Base-by-base conservation (phyloP, 2,113 vertebrate species). In the Nematolebias whitei region DNA sequence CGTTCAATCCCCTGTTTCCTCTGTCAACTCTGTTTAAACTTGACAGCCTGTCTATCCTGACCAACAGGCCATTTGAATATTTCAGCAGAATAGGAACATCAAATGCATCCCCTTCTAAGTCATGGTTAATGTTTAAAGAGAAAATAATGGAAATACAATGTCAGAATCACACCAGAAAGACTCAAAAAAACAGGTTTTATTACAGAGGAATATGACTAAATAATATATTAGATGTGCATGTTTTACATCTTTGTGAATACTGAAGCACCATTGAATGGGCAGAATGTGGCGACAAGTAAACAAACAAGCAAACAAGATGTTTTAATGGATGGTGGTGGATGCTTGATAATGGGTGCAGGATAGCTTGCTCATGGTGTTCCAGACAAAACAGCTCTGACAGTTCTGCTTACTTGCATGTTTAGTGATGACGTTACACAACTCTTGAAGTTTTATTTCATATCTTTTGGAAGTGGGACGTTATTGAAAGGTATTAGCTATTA, bases 41-140 rank as follows among this genome's bases (percentile, higher is more conserved):
- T 75, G 72, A 72, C 12, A 47, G 78, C 68, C 71, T 69, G 55
- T 20, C 84, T 88, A 83, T 87, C 82, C 88, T 71, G 50, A 84
- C 56, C 80, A 85, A 87, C 71, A 56, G 71, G 87, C 89, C 90
- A 75, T 88, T 87, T 82, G 90, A 95, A 92, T 91, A 83, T 92
- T 84, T 90, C 63, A 67, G 76, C 84, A 87, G 92, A 59, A 59
- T 64, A 43, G 80, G 90, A 68, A 55, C 76, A 81, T 75, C 70
- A 68, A 89, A 89, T 87, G 87, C 88, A 89, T 92, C 86, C 78
- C 67, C 80, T 93, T 93, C 92, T 92, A 91, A 92, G 92, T 86
- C 48, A 50, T 85, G 94, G 95, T 97, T 95, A 97, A 97, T 96
- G 94, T 96, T 97, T 97, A 96, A 97, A 93, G 90, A 97, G 95